Base-by-base conservation (phyloP, 2,888 invertebrate species). In the Marasmarcha lunaedactyla region DNA sequence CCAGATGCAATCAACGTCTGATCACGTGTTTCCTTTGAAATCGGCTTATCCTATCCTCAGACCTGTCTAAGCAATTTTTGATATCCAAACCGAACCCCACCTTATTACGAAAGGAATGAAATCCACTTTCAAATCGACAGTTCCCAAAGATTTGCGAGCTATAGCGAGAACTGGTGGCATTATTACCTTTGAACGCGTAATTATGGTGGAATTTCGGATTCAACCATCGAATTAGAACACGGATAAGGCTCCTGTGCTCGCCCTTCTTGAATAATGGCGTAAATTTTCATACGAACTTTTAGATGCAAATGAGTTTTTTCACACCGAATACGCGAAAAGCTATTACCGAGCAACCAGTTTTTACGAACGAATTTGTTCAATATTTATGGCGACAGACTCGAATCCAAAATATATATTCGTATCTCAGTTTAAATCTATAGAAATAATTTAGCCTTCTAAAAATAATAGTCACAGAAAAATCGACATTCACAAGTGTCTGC, bases 1-100 rank as follows among this genome's bases (percentile, higher is more conserved):
- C 20, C 20, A 20, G 57, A 63, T 68, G 72, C 77, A 76, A 78
- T 78, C 78, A 74, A 62, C 71, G 68, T 69, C 66, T 68, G 71
- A 78, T 78, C 79, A 77, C 76, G 73, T 71, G 73, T 69, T 71
- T 70, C 74, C 74, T 77, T 71, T 71, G 65, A 76, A 77, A 77
- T 71, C 71, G 67, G 73, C 78, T 79, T 77, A 77, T 71, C 71
- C 63, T 52, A 42, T 43, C 50, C 46, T 58, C 54, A 61, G 62
- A 57, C 57, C 59, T 57, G 58, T 59, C 64, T 60, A 55, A 56
- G 58, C 56, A 47, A 49, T 47, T 50, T 44, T 42, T 40, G 20
- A 13, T 37, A 36, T 39, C 41, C 54, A 50, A 42, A 44, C 53
- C 37, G 65, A 61, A 65, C 41, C 53, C 48, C 41, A 56, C 63